Evolutionary conservation across 2,113 vertebrate genomes (phyloP).

Genomic region (Notarius lentiginosus): DNA sequence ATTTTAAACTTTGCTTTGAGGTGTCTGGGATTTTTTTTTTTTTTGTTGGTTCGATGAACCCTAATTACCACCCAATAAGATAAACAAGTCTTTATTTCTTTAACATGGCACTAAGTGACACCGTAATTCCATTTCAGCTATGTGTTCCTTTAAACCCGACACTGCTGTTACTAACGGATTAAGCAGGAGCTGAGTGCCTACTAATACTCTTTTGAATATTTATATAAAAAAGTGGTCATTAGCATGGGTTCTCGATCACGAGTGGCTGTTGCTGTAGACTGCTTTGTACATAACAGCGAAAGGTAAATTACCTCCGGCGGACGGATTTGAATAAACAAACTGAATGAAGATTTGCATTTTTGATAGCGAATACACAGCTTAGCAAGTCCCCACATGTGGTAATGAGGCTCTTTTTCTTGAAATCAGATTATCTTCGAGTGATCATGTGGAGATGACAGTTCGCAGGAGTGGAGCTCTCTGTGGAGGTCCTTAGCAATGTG

Average conservation of each 20-base stretch:
- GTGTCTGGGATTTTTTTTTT: slow-evolving; percentile 29
- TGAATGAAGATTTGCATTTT: background rate
- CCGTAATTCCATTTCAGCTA: slow-evolving; percentile 17
- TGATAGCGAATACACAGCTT: slow-evolving; percentile 4
- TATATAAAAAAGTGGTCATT: slow-evolving; percentile 44
- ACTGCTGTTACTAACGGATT: slow-evolving; percentile 17
- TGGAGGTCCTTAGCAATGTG: slow-evolving; percentile 4
- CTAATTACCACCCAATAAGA: slow-evolving; percentile 19
- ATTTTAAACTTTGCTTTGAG: slow-evolving; percentile 58
- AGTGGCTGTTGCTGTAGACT: slow-evolving; percentile 35
- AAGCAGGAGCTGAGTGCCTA: background rate
- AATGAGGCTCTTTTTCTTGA: slow-evolving; percentile 60
- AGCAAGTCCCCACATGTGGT: slow-evolving; percentile 31
- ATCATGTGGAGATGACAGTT: slow-evolving; percentile 62
- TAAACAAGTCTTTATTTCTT: slow-evolving; percentile 27
- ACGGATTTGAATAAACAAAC: background rate
- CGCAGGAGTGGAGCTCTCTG: slow-evolving; percentile 40
- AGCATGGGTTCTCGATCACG: slow-evolving; percentile 10
- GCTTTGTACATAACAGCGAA: background rate
- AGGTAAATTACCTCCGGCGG: slow-evolving; percentile 1
- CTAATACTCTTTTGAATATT: slow-evolving; percentile 49
- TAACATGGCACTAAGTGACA: slow-evolving; percentile 19
- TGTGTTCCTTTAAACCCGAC: background rate
- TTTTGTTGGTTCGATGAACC: background rate
- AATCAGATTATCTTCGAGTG: slow-evolving; percentile 45